Conservation (phyloP, 2,113 vertebrate species). For the Actinemys pallida region DNA sequence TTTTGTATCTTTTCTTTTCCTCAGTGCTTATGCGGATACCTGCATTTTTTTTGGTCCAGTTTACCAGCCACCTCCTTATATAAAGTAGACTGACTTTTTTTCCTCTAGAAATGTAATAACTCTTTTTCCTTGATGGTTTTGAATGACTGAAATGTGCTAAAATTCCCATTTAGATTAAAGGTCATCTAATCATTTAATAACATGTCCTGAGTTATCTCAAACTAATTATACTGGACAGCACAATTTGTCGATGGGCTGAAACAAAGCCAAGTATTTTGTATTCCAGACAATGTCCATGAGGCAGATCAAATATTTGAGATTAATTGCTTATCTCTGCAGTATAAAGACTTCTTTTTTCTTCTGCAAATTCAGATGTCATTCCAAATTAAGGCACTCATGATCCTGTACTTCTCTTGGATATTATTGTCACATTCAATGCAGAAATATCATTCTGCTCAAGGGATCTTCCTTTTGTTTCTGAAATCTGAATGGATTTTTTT, state of each 20-base stretch:
- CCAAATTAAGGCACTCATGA: rapidly evolving
- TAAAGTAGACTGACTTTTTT: not conserved
- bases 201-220: not conserved
- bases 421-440: rapidly evolving
- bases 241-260: not conserved
- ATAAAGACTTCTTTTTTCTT: not conserved
- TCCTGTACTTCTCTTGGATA: not conserved
- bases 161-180: not conserved
- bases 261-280: not conserved
- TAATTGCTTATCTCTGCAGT: not conserved
- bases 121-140: not conserved
- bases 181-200: not conserved
- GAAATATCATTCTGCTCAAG: not conserved
- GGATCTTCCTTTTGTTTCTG: not conserved
- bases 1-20: rapidly evolving
- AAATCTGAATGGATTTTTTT: not conserved
- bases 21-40: not conserved
- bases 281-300: not conserved
- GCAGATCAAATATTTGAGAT: not conserved
- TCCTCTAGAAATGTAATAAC: not conserved
- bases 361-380: not conserved
- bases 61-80: not conserved
- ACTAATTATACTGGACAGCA: not conserved
- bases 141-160: not conserved
- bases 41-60: not conserved